These are phyloP conservation scores for Leptatherina wallacei DNA, from an alignment of 2,797 vertebrate species.

Conservation along the genomic window DNA sequence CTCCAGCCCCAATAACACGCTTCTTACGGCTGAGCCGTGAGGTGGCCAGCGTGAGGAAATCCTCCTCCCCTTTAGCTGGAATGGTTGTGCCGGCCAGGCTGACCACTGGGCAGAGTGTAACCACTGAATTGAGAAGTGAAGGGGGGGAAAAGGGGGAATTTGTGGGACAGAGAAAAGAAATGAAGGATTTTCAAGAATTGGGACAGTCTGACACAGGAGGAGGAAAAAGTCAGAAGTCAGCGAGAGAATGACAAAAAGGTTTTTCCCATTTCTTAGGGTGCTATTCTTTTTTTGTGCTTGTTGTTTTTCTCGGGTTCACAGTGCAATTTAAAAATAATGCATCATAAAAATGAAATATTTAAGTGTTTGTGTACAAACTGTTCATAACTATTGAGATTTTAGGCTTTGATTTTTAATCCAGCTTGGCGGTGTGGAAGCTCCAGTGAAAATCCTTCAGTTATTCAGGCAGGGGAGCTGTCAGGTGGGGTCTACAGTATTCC, in stretches of 20 bases:
- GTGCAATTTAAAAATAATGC: conserved; percentile 26
- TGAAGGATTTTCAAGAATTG: conserved; percentile 35
- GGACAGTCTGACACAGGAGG: conserved; percentile 37
- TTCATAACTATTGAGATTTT: conserved; percentile 33
- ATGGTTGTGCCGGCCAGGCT: conserved; percentile 89
- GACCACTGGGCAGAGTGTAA: conserved; percentile 64
- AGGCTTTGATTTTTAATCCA: conserved; percentile 45
- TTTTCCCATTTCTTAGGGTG: conserved; percentile 61
- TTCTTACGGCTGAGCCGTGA: conserved; percentile 93
- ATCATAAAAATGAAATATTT: conserved; percentile 18
- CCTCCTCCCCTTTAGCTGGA: conserved; percentile 94
- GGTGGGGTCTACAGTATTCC: conserved; percentile 82
- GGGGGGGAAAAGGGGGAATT: conserved; percentile 25
- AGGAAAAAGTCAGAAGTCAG: conserved; percentile 47
- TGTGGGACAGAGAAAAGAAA: conserved; percentile 14
- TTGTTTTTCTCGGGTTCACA: conserved; percentile 18
- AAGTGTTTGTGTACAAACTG: conserved; percentile 29
- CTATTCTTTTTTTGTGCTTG: conserved; percentile 34
- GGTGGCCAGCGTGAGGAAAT: conserved; percentile 95
- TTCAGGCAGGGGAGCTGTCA: conserved; percentile 75
- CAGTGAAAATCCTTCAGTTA: conserved; percentile 64
- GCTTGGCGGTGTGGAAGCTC: conserved; percentile 45
- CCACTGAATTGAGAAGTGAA: conserved; percentile 51
- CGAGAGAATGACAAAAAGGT: conserved; percentile 21
- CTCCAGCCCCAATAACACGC: conserved; percentile 92